A percentile compares a stretch with the other conserved stretches of the same genome.
phyloP scores from a whole-genome alignment of 2,888 invertebrate species.

The Penaeus monodon region DNA sequence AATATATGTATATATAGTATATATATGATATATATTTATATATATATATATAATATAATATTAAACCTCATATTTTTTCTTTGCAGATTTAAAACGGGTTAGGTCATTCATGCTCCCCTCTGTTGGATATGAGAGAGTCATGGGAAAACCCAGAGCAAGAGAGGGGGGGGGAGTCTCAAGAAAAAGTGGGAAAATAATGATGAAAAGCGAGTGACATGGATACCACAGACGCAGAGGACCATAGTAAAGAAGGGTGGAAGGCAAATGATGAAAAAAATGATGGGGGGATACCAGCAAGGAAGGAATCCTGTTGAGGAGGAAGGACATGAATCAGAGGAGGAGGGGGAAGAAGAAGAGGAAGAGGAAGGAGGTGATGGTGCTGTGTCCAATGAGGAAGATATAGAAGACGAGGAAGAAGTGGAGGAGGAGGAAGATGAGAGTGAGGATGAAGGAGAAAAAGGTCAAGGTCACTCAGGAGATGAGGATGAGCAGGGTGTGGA shows the following conservation, averaged over 20 bases:
- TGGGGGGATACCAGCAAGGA: background rate
- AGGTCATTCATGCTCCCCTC: background rate
- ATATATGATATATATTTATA: no score
- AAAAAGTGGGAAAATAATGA: background rate
- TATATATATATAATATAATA: background rate
- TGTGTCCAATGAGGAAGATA: background rate
- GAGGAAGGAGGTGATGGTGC: background rate
- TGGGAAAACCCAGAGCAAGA: background rate
- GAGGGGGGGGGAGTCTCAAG: background rate
- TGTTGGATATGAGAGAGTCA: background rate
- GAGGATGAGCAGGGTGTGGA: background rate
- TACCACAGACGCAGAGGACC: background rate
- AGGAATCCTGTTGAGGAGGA: background rate
- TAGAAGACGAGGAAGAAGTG: background rate
- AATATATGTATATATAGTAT: no score
- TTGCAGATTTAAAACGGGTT: background rate
- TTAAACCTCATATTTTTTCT: background rate
- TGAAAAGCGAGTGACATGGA: background rate
- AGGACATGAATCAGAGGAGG: background rate
- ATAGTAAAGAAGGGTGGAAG: background rate
- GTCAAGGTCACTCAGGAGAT: background rate
- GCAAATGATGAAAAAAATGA: background rate
- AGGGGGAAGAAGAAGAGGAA: slow-evolving; percentile 12
- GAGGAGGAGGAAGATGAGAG: slow-evolving; percentile 5
- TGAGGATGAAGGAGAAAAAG: slow-evolving; percentile 7